Evolutionary conservation across 2,113 vertebrate genomes (phyloP).

Genomic region (Zosterops hypoxanthus): DNA sequence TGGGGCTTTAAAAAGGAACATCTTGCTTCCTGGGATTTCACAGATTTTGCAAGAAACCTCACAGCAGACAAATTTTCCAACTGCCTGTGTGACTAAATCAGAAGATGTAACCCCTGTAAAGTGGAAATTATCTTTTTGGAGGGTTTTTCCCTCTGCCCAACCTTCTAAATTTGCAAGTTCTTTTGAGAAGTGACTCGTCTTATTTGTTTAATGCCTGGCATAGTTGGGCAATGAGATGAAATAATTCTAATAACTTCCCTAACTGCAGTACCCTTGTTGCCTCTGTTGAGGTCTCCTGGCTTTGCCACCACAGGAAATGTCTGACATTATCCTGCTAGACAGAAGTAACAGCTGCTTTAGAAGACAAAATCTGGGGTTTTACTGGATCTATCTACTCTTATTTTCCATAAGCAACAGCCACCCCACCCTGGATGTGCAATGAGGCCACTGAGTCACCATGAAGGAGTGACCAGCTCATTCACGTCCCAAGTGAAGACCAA

Average conservation of each 20-base stretch:
- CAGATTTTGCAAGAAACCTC: neutral
- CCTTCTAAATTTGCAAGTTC: neutral
- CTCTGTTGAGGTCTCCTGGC: neutral
- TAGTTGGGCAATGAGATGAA: neutral
- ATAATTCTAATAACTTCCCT: neutral
- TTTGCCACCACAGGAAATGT: neutral
- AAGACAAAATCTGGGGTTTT: neutral
- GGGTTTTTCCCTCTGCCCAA: neutral
- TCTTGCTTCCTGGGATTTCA: neutral
- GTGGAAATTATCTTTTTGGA: neutral
- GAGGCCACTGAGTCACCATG: neutral
- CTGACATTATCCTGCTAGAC: neutral
- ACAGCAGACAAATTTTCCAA: rapidly evolving
- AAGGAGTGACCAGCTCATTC: neutral
- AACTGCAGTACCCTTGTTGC: neutral
- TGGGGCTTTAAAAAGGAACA: neutral
- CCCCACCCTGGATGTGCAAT: neutral
- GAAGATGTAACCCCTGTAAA: neutral
- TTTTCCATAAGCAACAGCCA: neutral
- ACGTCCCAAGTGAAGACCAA: neutral
- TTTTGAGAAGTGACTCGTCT: neutral
- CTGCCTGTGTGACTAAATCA: neutral
- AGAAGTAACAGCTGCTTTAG: neutral
- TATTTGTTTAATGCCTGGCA: neutral
- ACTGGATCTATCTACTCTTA: neutral